phyloP scores from a whole-genome alignment of 2,113 vertebrate species.

The Tauraco erythrolophus region DNA sequence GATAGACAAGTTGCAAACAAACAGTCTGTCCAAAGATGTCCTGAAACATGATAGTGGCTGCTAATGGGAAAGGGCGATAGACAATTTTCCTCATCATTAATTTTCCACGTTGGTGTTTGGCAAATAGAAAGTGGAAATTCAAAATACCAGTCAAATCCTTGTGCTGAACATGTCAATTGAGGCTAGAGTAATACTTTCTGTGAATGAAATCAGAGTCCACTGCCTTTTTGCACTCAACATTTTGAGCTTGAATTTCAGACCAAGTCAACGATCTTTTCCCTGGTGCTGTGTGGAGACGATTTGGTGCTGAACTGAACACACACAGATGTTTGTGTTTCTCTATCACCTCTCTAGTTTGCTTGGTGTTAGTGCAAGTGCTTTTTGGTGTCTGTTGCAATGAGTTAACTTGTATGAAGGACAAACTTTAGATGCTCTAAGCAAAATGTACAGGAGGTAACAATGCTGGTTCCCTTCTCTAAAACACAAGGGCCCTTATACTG shows the following conservation, averaged over 20 bases:
- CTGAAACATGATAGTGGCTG: background rate
- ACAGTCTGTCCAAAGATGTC: background rate
- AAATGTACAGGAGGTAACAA: background rate
- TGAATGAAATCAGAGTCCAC: background rate
- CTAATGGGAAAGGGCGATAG: background rate
- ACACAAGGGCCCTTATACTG: background rate
- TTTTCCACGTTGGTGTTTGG: background rate
- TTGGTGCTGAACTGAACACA: background rate
- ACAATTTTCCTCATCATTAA: background rate
- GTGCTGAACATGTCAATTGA: background rate
- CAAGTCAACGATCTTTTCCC: background rate
- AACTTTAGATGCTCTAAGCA: background rate
- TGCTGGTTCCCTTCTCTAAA: background rate
- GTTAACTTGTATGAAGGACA: background rate
- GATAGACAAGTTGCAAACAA: background rate
- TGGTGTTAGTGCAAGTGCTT: background rate
- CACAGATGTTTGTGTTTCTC: fast-evolving
- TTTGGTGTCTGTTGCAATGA: background rate
- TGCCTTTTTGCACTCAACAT: background rate
- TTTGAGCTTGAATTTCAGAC: background rate
- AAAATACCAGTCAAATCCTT: background rate
- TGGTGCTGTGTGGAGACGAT: no score
- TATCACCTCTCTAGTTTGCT: background rate
- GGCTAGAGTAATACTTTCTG: background rate
- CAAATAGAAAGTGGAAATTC: background rate